Conservation (phyloP, 2,888 invertebrate species). For the Achlya flavicornis region DNA sequence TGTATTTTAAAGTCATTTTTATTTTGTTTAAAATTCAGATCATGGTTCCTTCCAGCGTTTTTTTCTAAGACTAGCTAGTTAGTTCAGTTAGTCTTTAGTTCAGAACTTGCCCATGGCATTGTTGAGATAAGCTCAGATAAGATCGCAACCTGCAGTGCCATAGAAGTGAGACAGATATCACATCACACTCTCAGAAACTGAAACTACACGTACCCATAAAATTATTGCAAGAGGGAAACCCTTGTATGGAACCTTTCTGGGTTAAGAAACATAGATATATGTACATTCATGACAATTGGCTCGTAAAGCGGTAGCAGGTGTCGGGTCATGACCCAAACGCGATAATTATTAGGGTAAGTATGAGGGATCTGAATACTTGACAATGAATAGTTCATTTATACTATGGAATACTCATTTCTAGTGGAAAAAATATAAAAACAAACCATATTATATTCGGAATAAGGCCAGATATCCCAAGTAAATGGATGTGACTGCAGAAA, state of each 20-base stretch:
- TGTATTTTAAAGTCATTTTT: too few species aligned
- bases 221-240: constrained; percentile 10
- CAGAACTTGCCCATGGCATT: too few species aligned
- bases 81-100: too few species aligned
- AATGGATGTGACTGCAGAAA: too few species aligned
- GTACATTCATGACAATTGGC: background rate
- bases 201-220: constrained; percentile 11
- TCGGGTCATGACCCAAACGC: constrained; percentile 1
- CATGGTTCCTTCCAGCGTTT: too few species aligned
- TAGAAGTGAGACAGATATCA: too few species aligned
- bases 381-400: background rate
- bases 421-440: background rate
- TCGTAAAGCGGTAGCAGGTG: background rate
- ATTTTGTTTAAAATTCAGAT: too few species aligned
- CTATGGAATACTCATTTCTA: background rate
- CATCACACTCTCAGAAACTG: background rate
- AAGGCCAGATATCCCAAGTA: too few species aligned
- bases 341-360: background rate
- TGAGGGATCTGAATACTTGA: background rate
- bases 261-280: background rate
- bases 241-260: background rate
- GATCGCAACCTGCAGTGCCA: too few species aligned
- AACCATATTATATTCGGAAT: too few species aligned
- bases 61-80: too few species aligned
- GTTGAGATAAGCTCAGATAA: too few species aligned